Conservation (phyloP, 2,888 invertebrate genomes). For the Bombyx huttoni region DNA sequence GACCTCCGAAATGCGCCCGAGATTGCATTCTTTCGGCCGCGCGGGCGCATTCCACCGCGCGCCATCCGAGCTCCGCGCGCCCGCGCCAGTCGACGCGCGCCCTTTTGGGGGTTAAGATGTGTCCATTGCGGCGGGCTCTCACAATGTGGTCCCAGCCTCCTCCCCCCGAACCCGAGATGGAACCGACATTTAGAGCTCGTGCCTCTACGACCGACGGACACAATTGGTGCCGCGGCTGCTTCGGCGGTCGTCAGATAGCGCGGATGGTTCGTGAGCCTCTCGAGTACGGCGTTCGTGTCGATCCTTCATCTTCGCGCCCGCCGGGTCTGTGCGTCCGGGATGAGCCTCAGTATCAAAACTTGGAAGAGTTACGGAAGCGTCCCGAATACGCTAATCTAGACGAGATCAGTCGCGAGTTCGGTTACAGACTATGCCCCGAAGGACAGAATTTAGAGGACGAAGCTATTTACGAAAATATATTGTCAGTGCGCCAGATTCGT, state of each 20-base stretch:
- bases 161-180: conserved; percentile 46
- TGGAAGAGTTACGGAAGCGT: conserved; percentile 57
- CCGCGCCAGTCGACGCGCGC: conserved; percentile 68
- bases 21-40: conserved; percentile 73
- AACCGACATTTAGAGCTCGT: conserved; percentile 42
- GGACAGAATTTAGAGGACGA: conserved; percentile 68
- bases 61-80: conserved; percentile 63
- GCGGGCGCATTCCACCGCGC: conserved; percentile 71
- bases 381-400: conserved; percentile 67
- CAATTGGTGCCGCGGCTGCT: conserved; percentile 42
- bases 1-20: conserved; percentile 73
- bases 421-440: conserved; percentile 65
- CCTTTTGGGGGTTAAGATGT: conserved; percentile 73
- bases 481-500: conserved; percentile 63
- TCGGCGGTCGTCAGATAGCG: conserved; percentile 43
- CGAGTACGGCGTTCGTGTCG: conserved; percentile 60
- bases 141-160: conserved; percentile 70
- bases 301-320: conserved; percentile 41
- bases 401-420: conserved; percentile 66
- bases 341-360: conserved; percentile 64
- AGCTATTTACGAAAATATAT: conserved; percentile 65
- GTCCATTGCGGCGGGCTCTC: conserved; percentile 66
- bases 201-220: conserved; percentile 37
- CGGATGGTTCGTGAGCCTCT: conserved; percentile 55
- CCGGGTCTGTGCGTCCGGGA: conserved; percentile 51